Evolutionary conservation across 2,113 vertebrate genomes (phyloP), one percentile per base, ranked within the genome.

Genomic region (Nothoprocta perdicaria): DNA sequence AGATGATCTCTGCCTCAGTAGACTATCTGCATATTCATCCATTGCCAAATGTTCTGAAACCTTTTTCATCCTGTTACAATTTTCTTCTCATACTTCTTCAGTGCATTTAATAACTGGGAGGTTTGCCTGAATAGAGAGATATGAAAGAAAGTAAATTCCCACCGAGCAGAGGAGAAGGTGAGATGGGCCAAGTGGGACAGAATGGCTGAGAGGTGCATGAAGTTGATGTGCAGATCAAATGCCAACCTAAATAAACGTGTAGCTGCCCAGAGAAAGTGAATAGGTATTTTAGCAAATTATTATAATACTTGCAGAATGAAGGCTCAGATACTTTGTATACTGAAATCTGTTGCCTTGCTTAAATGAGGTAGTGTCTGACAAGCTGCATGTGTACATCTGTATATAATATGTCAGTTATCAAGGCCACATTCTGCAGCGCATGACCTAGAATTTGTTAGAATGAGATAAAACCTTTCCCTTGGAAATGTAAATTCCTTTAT

Each of bases 171-270:
- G 40, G 55, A 41, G 71, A 82, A 55, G 60, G 50, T 65, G 80
- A 93, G 80, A 58, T 48, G 43, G 50, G 40, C 12, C 29, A 53
- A 65, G 55, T 7, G 9, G 80, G 80, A 33, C 24, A 71, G 3
- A 43, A 16, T 24, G 35, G 65, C 52, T 27, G n/a, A 71, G 79
- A 57, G 19, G 9, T 75, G 15, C 1, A 1, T 73, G 33, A 79
- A 76, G n/a, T 52, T 65, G 69, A 67, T 57, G 63, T 72, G 52
- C 40, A 38, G 68, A 60, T 84, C 60, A 46, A 65, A 1, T 81
- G 92, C 16, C 62, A 76, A 41, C 55, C n/a, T 77, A 88, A 91
- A 95, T 60, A 93, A 96, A 95, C 69, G 92, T 88, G 76, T 62
- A 68, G 12, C 38, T 88, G 38, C 40, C n/a, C 35, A 55, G 78